Conservation (phyloP, 2,113 vertebrate genomes). For the Pteropus alecto region DNA sequence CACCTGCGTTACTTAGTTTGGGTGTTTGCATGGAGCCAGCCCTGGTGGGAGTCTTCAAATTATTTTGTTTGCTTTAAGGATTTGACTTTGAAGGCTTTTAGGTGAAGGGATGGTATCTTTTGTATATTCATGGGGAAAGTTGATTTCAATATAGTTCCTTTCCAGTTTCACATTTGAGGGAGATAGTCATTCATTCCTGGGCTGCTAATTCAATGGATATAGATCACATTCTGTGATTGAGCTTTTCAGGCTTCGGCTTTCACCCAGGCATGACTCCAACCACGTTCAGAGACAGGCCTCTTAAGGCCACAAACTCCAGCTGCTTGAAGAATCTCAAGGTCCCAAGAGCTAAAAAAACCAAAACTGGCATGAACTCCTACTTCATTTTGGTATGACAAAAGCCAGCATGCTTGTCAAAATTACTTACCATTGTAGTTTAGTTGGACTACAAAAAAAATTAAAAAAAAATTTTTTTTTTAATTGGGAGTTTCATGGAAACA, state of each 20-base stretch:
- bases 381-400: constrained; percentile 32
- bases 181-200: background rate
- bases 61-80: background rate
- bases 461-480: background rate
- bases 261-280: background rate
- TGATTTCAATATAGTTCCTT: background rate
- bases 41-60: background rate
- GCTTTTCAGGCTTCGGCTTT: background rate
- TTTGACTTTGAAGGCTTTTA: background rate
- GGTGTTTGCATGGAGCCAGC: background rate
- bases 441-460: background rate
- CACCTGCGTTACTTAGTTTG: background rate
- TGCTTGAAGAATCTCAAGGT: constrained; percentile 36
- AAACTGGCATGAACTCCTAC: background rate
- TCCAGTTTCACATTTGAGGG: background rate
- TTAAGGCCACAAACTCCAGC: constrained; percentile 45
- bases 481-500: background rate
- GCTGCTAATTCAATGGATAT: background rate
- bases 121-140: background rate
- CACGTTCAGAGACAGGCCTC: background rate
- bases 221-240: background rate
- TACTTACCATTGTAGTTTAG: constrained; percentile 55
- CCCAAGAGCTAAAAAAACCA: background rate
- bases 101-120: background rate
- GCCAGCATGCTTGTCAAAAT: constrained; percentile 35